Evolutionary conservation across 1,140 invertebrate genomes (phyloP).

Genomic region (Hypsibius dujardini): DNA sequence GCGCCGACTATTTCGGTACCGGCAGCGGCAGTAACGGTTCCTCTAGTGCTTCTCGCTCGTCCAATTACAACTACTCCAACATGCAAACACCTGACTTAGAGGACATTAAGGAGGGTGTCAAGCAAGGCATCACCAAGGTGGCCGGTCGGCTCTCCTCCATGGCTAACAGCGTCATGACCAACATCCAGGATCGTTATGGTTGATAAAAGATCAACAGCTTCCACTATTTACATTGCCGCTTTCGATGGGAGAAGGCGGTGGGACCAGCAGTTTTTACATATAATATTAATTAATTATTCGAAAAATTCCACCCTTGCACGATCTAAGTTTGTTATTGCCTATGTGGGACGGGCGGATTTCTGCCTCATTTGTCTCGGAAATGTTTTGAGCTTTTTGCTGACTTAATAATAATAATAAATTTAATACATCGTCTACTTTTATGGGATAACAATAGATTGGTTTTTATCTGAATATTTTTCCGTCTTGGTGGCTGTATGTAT

Average conservation of each 20-base stretch:
- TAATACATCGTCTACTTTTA: no score
- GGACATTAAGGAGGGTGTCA: conserved; percentile 86
- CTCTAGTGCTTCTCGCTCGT: conserved; percentile 18
- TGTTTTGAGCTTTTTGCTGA: no score
- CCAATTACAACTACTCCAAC: conserved; percentile 22
- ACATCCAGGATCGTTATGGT: conserved; percentile 48
- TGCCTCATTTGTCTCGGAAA: no score
- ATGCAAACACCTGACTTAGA: conserved; percentile 57
- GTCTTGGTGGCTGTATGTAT: no score
- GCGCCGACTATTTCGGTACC: conserved; percentile 73
- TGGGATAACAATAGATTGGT: no score
- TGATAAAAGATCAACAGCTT: not conserved
- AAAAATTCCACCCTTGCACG: no score
- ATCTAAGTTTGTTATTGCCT: no score
- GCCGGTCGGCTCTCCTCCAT: conserved; percentile 78
- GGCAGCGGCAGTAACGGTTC: not conserved
- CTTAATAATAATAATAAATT: no score
- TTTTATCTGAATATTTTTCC: no score
- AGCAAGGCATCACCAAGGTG: conserved; percentile 85
- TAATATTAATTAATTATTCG: no score
- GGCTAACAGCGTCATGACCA: conserved; percentile 79
- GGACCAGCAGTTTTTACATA: no score
- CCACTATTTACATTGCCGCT: not conserved
- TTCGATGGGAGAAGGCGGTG: not conserved
- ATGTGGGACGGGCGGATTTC: no score